Base-by-base conservation (phyloP, 1,140 invertebrate species). In the Whitmania pigra region DNA sequence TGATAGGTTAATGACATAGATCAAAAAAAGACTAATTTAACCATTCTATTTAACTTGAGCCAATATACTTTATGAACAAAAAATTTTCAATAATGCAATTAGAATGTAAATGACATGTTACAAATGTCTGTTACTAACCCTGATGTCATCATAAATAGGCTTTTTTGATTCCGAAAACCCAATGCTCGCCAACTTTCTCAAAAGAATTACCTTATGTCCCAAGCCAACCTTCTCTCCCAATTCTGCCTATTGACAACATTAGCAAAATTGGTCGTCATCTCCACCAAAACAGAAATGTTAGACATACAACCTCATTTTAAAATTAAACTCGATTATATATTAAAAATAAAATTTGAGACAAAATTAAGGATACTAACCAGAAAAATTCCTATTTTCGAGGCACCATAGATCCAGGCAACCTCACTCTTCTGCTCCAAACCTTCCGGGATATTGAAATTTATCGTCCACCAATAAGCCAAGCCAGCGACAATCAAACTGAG, bases 351-450 rank as follows among this genome's bases (percentile, higher is more conserved):
- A n/a, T 25, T 18, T 11, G 9, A 63, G 22, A 63, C 2, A 49
- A 63, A 63, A 25, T 2, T 63, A 63, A 13, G 22, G 57, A 11
- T 63, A 17, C 57, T 22, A 25, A 63, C 57, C 29, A 63, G 22
- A 22, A 63, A 25, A 4, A 11, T n/a, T 22, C 13, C 29, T 25
- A 63, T 13, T 31, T 63, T 63, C 11, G 57, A 4, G 29, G 29
- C 57, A 63, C 22, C 57, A 15, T 63, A 63, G 20, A 63, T 63
- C 57, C 22, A 25, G 57, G 29, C 29, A 63, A 63, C 57, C 29
- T 63, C 57, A 22, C 18, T 31, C 29, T 20, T 22, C 15, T 63
- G 57, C 29, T 63, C 57, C 29, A 63, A 63, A 31, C 29, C 29
- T 63, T 63, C 29, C 6, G 57, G 57, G 9, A 63, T 20, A 20